These are phyloP conservation scores for Chelonia mydas DNA, from an alignment of 2,797 vertebrate species.

Conservation along the genomic window DNA sequence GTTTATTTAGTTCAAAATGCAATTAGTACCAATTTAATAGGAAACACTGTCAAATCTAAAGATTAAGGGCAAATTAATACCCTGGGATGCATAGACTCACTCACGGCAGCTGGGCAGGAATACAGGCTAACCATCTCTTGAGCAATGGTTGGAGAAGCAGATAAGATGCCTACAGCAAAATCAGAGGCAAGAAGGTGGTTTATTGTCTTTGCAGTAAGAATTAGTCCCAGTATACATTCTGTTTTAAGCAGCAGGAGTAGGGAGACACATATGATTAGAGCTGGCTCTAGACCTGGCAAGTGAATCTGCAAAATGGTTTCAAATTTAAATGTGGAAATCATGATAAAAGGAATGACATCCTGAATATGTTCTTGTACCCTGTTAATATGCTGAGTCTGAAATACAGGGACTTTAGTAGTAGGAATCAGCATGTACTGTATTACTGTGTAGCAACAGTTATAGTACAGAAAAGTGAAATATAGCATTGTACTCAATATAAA, in stretches of 20 bases:
- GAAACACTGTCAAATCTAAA: background rate
- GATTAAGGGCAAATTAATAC: background rate
- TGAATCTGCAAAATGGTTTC: background rate
- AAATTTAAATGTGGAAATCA: background rate
- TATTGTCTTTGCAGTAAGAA: background rate
- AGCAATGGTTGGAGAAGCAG: background rate
- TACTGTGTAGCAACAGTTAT: background rate
- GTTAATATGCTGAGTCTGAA: background rate
- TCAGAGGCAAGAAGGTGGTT: accelerated
- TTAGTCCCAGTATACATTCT: background rate
- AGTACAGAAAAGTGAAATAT: background rate
- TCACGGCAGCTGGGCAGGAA: background rate
- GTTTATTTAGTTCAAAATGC: conserved; percentile 33
- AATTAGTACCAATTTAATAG: conserved; percentile 32
- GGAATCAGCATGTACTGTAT: background rate
- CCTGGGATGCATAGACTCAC: background rate
- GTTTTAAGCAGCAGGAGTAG: background rate
- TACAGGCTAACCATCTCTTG: background rate
- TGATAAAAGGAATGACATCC: background rate
- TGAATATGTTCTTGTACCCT: background rate
- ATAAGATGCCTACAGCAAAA: background rate
- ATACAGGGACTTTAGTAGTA: background rate
- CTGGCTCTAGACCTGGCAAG: background rate
- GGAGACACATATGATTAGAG: background rate
- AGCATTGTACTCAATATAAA: background rate